Conservation (phyloP, 2,797 vertebrate genomes). For the Mormyrops boulengeri region DNA sequence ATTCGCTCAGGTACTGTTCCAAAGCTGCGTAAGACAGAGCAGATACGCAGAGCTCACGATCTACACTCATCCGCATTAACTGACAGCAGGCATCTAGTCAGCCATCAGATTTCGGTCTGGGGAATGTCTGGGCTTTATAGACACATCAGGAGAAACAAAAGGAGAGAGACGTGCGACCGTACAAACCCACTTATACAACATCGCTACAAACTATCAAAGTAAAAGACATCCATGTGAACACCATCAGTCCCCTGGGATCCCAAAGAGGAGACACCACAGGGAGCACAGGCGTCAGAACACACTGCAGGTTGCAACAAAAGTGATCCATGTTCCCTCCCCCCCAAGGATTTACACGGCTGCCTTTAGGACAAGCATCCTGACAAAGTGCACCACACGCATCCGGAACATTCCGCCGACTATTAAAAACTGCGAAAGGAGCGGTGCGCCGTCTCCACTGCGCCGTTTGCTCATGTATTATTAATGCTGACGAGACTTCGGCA, state of each 20-base stretch:
- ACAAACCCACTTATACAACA: not conserved
- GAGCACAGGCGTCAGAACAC: not conserved
- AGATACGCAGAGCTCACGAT: not conserved
- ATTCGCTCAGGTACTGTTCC: not conserved
- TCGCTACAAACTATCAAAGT: not conserved
- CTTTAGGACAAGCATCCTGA: not conserved
- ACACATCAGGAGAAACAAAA: not conserved
- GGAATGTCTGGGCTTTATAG: not conserved
- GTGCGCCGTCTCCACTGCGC: not conserved
- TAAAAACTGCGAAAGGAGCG: not conserved
- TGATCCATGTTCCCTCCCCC: not conserved
- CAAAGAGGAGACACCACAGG: not conserved
- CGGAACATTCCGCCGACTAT: not conserved
- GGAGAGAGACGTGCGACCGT: not conserved
- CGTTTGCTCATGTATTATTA: not conserved
- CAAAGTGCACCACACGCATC: not conserved
- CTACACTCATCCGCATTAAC: not conserved
- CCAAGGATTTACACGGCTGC: not conserved
- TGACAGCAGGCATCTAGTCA: not conserved
- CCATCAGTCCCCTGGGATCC: not conserved
- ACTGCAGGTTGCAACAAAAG: not conserved
- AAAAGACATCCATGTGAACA: not conserved
- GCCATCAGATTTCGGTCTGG: not conserved
- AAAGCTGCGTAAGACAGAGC: not conserved
- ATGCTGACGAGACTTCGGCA: slow-evolving; percentile 16